These are phyloP conservation scores for Buceros bicornis DNA, from an alignment of 2,797 vertebrate species.

Conservation along the genomic window DNA sequence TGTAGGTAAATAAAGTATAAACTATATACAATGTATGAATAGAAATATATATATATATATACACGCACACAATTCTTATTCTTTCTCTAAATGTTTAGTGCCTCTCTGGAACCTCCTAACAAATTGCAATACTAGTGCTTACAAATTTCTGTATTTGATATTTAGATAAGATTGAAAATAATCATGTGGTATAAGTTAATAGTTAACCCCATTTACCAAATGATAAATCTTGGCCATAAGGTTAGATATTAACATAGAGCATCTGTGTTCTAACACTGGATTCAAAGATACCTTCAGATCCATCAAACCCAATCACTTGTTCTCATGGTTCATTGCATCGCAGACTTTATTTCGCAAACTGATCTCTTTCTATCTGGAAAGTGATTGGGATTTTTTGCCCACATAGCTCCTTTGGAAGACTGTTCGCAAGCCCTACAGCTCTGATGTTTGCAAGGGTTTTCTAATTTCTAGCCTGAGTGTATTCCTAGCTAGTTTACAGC, in stretches of 20 bases:
- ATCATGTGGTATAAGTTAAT: background rate
- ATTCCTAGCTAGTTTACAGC: background rate
- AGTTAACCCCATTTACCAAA: background rate
- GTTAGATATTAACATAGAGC: background rate
- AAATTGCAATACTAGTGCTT: background rate
- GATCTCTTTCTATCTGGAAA: background rate
- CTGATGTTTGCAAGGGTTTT: conserved; percentile 10
- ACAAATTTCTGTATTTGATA: background rate
- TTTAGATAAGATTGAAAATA: background rate
- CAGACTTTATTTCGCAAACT: background rate
- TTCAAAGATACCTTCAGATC: background rate
- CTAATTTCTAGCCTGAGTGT: background rate
- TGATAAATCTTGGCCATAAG: background rate
- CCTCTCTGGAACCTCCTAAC: background rate
- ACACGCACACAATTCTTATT: background rate
- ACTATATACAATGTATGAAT: background rate
- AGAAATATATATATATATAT: background rate
- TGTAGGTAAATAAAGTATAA: background rate
- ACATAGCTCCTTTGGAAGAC: background rate
- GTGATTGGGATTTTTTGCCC: background rate
- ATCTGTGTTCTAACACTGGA: background rate
- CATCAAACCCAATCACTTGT: background rate
- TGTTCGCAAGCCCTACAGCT: background rate
- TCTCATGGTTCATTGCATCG: background rate
- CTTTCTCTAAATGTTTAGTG: background rate